Conservation (phyloP, 2,888 invertebrate species). For the Protophormia terraenovae region DNA sequence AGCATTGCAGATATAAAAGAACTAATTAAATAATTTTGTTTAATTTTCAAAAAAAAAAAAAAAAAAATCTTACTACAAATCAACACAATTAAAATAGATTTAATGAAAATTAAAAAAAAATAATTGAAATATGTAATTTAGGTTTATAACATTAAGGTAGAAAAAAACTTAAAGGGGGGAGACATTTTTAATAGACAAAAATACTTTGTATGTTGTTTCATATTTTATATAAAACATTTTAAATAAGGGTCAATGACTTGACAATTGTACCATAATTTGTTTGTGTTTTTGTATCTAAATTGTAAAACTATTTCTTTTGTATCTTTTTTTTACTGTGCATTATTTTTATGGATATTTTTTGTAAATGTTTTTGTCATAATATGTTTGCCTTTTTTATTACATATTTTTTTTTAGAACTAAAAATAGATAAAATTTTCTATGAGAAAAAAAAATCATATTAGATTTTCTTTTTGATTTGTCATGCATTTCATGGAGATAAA, state of each 20-base stretch:
- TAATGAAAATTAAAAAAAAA: not conserved
- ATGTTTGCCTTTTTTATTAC: not conserved
- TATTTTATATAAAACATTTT: not conserved
- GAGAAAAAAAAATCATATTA: not conserved
- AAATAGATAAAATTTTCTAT: not conserved
- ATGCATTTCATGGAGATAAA: not conserved
- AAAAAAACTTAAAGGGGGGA: not conserved
- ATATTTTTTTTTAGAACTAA: not conserved
- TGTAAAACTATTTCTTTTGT: not conserved
- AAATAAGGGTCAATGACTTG: conserved; percentile 23
- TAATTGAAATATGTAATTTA: not conserved
- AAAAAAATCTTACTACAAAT: not conserved
- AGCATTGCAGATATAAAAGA: not conserved
- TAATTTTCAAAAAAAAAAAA: not conserved
- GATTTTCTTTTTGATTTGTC: conserved; percentile 3
- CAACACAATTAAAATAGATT: not conserved
- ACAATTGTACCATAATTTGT: not conserved
- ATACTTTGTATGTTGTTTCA: no score
- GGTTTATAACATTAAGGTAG: no score
- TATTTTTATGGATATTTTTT: not conserved
- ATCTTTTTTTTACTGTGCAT: not conserved
- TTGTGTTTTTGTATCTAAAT: not conserved
- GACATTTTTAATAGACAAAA: not conserved
- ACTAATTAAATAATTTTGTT: not conserved
- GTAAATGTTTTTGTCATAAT: not conserved